Base-by-base conservation (phyloP, 2,113 vertebrate species). In the Tupaia tana region DNA sequence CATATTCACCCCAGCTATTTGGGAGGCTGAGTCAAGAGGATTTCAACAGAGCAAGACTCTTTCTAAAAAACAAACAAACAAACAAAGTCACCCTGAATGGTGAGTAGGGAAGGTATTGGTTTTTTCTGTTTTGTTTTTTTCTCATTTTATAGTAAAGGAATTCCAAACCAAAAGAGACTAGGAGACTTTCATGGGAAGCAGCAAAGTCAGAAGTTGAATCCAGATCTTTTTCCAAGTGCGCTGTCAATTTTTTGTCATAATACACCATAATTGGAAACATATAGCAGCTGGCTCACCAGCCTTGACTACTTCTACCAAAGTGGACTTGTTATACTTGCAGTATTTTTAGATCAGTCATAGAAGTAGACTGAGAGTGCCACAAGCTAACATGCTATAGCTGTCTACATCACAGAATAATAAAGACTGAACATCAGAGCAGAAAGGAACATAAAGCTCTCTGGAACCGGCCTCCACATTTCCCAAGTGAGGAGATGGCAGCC, bases 141-240 rank as follows among this genome's bases (percentile, higher is more conserved):
- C 22, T 54, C 63, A 84, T 61, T 89, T 93, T 54, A 89, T 12
- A 93, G 9, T 74, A 95, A 89, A 93, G 22, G 13, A 79, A 67
- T 71, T 22, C 20, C 34, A 96, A 92, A 78, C 12, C 10, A 20
- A 63, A 86, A 71, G 52, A 80, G 34, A 74, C 90, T 43, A 85
- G 5, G 52, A 90, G 22, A 84, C 18, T 90, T 24, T 84, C 56
- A 18, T 16, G 52, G 43, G 31, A 91, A 93, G 64, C 29, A 73
- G 58, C 52, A 77, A 89, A 78, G 29, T 12, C 2, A 79, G 13
- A 34, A 75, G 15, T 16, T 63, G 24, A 70, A 93, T 83, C 31
- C 15, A 59, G 43, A 77, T 79, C 34, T 78, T 25, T 58, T 73
- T 89, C 9, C 70, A 92, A 54, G 6, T 16, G 56, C 12, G 83